A percentile compares a stretch with the other conserved stretches of the same genome.
These are phyloP conservation scores for Gymnosoma rotundatum DNA, from an alignment of 2,888 invertebrate species.

Conservation along the genomic window DNA sequence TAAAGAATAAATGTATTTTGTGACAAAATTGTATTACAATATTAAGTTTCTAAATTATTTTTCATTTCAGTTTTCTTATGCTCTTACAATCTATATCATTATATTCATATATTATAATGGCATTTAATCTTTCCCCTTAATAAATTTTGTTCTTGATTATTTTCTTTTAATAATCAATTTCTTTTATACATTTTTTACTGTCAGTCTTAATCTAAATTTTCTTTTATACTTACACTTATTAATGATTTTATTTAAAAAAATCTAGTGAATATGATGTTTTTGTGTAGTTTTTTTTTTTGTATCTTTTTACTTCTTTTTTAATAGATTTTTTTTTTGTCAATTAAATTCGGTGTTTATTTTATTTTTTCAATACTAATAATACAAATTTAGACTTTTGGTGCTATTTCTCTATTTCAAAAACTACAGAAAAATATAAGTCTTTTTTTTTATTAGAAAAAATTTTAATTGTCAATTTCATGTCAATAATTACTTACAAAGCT, in stretches of 20 bases:
- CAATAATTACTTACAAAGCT: constrained; percentile 58
- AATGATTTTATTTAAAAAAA: constrained; percentile 13
- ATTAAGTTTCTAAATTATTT: constrained; percentile 42
- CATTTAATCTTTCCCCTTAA: constrained; percentile 65
- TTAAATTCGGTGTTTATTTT: constrained; percentile 63
- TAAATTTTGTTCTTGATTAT: constrained; percentile 41
- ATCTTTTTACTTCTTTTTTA: too few relatives aligned
- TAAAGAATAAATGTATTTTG: neutral
- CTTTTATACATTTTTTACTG: constrained; percentile 37
- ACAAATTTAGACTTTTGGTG: constrained; percentile 1
- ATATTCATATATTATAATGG: constrained; percentile 63
- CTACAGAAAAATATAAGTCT: constrained; percentile 35
- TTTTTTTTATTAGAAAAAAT: neutral
- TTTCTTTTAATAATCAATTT: constrained; percentile 27
- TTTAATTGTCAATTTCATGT: constrained; percentile 54
- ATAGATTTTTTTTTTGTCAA: constrained; percentile 6
- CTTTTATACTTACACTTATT: constrained; percentile 21
- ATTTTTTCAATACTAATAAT: constrained; percentile 17
- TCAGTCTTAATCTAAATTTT: constrained; percentile 63
- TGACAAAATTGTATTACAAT: constrained; percentile 41
- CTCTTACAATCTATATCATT: constrained; percentile 51
- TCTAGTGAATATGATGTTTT: constrained; percentile 12
- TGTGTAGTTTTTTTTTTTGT: neutral
- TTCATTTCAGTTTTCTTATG: constrained; percentile 38
- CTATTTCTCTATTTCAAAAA: constrained; percentile 6